Percentiles rank a stretch among this genome's conserved stretches.
Conservation (phyloP, 1,140 invertebrate genomes). For the Anagrus nilaparvatae region DNA sequence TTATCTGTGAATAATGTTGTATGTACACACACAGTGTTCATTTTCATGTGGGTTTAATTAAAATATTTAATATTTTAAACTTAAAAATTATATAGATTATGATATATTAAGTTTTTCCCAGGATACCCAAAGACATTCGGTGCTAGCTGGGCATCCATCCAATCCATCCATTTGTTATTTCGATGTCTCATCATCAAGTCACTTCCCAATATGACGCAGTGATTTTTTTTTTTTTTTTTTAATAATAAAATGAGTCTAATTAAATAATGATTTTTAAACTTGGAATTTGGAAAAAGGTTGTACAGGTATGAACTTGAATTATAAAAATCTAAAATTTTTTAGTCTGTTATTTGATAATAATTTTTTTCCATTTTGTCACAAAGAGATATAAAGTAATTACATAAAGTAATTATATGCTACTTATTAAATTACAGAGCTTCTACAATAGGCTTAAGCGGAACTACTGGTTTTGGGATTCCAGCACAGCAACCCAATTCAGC, state of each 20-base stretch:
- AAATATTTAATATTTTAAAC: constrained; percentile 1
- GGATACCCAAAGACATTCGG: constrained; percentile 76
- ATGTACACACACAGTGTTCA: constrained; percentile 83
- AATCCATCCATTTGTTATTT: constrained; percentile 93
- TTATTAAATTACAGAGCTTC: neutral
- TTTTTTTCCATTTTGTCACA: no score
- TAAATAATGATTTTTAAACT: constrained; percentile 98
- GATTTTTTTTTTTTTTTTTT: constrained; percentile 83
- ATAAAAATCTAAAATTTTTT: no score
- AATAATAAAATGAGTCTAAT: constrained; percentile 80
- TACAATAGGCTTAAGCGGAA: neutral
- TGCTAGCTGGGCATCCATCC: no score
- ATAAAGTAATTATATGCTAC: neutral
- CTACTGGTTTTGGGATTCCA: constrained; percentile 19
- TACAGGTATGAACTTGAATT: no score
- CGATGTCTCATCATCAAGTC: constrained; percentile 99
- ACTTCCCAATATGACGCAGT: constrained; percentile 96
- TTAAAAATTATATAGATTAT: neutral
- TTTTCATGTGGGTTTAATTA: constrained; percentile 52
- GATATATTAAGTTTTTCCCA: constrained; percentile 15
- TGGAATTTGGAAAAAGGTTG: constrained; percentile 97
- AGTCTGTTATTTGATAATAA: no score
- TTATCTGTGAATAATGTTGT: constrained; percentile 62
- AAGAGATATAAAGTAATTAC: no score
- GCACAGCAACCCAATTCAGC: constrained; percentile 20